These are phyloP conservation scores for Leiothrix lutea DNA, from an alignment of 2,113 vertebrate species.

Conservation along the genomic window DNA sequence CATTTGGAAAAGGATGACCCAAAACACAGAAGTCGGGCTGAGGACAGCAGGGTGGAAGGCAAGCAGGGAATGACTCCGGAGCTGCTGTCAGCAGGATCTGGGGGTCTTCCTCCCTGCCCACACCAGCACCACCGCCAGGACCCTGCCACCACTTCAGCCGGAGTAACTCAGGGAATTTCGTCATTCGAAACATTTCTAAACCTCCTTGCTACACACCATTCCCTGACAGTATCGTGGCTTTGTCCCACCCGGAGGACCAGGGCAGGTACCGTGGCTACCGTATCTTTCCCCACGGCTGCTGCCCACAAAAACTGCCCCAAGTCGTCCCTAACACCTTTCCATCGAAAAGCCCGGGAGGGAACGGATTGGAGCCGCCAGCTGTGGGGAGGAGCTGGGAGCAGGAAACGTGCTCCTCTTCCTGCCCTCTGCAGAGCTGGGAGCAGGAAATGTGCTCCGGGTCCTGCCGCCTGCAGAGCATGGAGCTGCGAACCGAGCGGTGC, in stretches of 20 bases:
- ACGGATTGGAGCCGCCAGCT: no score
- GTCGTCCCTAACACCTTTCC: no score
- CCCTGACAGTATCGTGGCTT: background rate
- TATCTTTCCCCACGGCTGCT: no score
- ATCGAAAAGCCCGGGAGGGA: no score
- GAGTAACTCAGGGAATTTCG: no score
- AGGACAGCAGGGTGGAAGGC: background rate
- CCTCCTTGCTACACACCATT: rapidly evolving
- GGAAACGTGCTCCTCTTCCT: no score
- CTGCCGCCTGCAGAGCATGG: no score
- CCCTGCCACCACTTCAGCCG: rapidly evolving
- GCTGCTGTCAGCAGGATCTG: background rate
- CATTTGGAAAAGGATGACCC: background rate
- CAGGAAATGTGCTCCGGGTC: no score
- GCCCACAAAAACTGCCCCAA: no score
- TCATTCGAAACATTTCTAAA: background rate
- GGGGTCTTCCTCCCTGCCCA: background rate
- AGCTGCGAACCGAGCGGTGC: no score
- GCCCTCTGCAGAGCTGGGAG: no score
- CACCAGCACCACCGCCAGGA: background rate
- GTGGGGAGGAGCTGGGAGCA: no score
- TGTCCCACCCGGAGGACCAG: background rate
- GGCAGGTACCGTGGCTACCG: background rate
- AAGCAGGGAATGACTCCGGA: background rate
- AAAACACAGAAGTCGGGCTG: rapidly evolving